Base-by-base conservation (phyloP, 2,888 invertebrate genomes). In the Scaptomyza polygonia region DNA sequence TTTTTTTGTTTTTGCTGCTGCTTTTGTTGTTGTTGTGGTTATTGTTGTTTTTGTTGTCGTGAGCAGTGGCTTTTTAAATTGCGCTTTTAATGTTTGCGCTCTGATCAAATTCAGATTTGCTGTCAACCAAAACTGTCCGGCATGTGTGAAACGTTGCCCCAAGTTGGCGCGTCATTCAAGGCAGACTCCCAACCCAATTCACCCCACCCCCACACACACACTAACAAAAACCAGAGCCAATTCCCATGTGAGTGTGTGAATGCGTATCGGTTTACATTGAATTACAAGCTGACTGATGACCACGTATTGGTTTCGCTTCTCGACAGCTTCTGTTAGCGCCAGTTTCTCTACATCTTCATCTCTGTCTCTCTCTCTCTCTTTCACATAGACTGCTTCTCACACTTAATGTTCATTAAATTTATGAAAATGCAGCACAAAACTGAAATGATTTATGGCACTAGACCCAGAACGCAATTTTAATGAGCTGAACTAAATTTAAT, bases 31-130 rank as follows among this genome's bases (percentile, higher is more conserved):
- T n/a, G 36, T 6, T n/a, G 12, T 36, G 11, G 30, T 30, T 30
- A 1, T 34, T 34, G 12, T 32, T 16, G 29, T 29, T 12, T 16
- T 18, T 7, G 29, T 47, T 12, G 25, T 44, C 45, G 61, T 61
- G 48, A 44, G 55, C 49, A 9, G 42, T 55, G 54, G 55, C 56
- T 65, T 71, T 71, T 79, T 72, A 72, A 79, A 79, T 79, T 78
- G 79, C 81, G 81, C 81, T 79, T 77, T 78, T 81, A 79, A 79
- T 75, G 75, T 75, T 81, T 78, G 79, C 79, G 66, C 57, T 59
- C 59, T 73, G 83, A 79, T 80, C 83, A 80, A 80, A 80, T 82
- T 80, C 80, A 83, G 79, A 79, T 79, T 82, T 79, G 79, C 79
- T 82, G 83, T 82, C 79, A 82, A 76, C 77, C 77, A 72, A 82